Base-by-base conservation (phyloP, 2,113 vertebrate genomes). In the Chinchilla lanigera region DNA sequence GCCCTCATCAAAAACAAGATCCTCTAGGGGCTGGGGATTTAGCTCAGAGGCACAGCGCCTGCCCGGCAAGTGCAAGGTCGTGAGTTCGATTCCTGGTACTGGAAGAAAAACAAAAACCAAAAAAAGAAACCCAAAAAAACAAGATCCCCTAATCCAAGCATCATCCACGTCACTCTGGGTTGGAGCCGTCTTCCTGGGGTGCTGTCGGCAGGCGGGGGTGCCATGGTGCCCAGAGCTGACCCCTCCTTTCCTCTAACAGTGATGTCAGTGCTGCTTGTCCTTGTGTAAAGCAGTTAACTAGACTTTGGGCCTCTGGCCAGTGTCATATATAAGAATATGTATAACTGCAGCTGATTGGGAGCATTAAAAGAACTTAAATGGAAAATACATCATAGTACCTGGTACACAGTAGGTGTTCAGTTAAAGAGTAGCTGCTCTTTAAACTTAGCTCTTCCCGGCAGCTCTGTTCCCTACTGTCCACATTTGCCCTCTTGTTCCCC, bases 151-250 rank as follows among this genome's bases (percentile, higher is more conserved):
- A 3, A 3, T 38, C 14, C 19, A 41, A 33, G 41, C 12, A 9
- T 6, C 3, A 14, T 13, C 47, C 7, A 0, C 7, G 22, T 71
- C 65, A 75, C 35, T 0, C 33, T 26, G 5, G 47, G 38, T 58
- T 12, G 7, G 69, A 20, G 33, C 3, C 0, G 1, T 17, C 60
- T 52, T 63, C 35, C 7, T 26, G n/a, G n/a, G 10, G 33, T 3
- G 54, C 52, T n/a, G 2, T 41, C n/a, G 13, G 38, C 20, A 19
- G 35, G 12, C 0, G 0, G 12, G 13, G 4, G 13, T 33, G 14
- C 83, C 19, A 0, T 30, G 26, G 38, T 44, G 12, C 58, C 60
- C 58, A 20, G 69, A 65, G 35, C 65, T 9, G 9, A 3, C 20
- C 7, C 38, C 28, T 17, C 50, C 54, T 35, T 60, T 54, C 60